Evolutionary conservation across 2,797 vertebrate species (phyloP).

Genomic region (Pipistrellus kuhlii): DNA sequence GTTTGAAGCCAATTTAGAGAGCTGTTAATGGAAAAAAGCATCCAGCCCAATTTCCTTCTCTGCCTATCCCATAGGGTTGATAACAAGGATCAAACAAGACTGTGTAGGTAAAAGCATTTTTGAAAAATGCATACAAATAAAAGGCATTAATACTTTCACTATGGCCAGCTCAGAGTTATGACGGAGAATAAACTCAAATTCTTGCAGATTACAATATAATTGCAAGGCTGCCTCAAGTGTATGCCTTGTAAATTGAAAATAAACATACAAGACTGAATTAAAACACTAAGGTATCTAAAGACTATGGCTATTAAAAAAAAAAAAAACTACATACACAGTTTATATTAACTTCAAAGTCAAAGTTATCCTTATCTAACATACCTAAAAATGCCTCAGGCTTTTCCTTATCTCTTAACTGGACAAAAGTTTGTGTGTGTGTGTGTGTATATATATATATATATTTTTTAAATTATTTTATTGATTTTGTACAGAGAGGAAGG

Average conservation of each 20-base stretch:
- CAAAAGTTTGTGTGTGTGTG: too few species aligned
- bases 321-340: not conserved
- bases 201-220: constrained; percentile 59
- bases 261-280: not conserved
- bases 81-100: constrained; percentile 33
- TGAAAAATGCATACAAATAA: constrained; percentile 55
- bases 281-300: constrained; percentile 49
- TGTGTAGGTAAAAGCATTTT: constrained; percentile 18
- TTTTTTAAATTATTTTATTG: too few species aligned
- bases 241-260: not conserved
- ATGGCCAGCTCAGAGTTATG: constrained; percentile 31
- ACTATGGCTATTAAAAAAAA: constrained; percentile 26
- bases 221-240: constrained; percentile 8
- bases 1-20: not conserved
- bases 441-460: too few species aligned
- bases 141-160: constrained; percentile 38
- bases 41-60: not conserved
- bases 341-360: constrained; percentile 22
- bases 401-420: not conserved
- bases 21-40: constrained; percentile 15
- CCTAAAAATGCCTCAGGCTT: not conserved
- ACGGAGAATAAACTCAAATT: constrained; percentile 50
- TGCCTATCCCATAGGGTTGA: constrained; percentile 2
- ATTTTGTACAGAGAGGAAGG: too few species aligned
- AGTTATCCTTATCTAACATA: constrained; percentile 21